These are phyloP conservation scores for Arenaria interpres DNA, from an alignment of 2,113 vertebrate species.

Conservation along the genomic window DNA sequence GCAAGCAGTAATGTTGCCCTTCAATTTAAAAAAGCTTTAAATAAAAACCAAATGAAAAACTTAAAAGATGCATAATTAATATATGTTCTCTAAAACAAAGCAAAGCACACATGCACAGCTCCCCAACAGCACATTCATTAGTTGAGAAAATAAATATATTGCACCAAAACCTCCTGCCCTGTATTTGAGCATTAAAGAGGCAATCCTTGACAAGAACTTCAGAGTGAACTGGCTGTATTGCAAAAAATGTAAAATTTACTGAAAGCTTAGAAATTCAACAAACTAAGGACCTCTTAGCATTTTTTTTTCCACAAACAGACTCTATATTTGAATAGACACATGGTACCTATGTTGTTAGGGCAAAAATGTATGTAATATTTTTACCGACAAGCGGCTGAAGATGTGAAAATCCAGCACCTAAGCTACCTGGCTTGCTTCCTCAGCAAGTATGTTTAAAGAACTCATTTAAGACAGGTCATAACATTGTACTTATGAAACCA, in stretches of 20 bases:
- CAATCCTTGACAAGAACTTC: neutral
- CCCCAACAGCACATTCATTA: neutral
- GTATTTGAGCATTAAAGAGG: neutral
- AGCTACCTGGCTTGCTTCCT: neutral
- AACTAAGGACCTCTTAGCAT: neutral
- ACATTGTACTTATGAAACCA: neutral
- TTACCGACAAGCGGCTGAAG: neutral
- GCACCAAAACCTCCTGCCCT: neutral
- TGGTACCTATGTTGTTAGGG: neutral
- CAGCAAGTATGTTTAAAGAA: neutral
- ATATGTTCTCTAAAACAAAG: neutral
- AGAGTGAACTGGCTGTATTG: neutral
- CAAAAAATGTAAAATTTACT: neutral
- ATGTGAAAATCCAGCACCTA: neutral
- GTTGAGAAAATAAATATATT: neutral
- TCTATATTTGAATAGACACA: neutral
- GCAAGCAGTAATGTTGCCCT: neutral
- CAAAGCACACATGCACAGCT: neutral
- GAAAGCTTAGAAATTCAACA: neutral
- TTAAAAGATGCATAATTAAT: neutral
- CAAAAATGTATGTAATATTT: neutral
- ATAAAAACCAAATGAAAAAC: neutral
- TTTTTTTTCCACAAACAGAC: neutral
- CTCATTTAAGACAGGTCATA: neutral
- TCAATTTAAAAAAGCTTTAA: neutral